These are phyloP conservation scores for Brotula barbata DNA, from an alignment of 2,797 vertebrate genomes.

Conservation along the genomic window DNA sequence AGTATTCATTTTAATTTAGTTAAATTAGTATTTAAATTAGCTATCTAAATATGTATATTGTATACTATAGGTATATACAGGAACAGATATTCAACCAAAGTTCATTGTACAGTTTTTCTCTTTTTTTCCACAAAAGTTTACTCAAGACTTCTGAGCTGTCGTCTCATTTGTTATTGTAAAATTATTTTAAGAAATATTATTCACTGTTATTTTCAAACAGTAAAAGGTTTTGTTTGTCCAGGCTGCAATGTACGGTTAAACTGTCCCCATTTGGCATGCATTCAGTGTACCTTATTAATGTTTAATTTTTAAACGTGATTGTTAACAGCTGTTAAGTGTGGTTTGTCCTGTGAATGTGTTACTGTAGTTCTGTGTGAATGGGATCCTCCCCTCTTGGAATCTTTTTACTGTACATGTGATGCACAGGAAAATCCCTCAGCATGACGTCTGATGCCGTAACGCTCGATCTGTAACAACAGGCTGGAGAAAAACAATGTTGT, in stretches of 20 bases:
- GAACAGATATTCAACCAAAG: slow-evolving; percentile 68
- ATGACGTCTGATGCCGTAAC: background rate
- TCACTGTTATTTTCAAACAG: slow-evolving; percentile 3
- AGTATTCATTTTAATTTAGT: slow-evolving; percentile 53
- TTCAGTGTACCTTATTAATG: background rate
- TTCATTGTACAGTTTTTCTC: slow-evolving; percentile 57
- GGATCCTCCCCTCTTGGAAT: background rate
- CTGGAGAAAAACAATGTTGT: background rate
- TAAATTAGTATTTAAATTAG: slow-evolving; percentile 74
- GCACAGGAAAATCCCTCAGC: slow-evolving; percentile 15
- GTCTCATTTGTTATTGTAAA: background rate
- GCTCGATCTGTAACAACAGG: background rate
- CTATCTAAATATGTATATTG: slow-evolving; percentile 69
- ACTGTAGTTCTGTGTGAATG: slow-evolving; percentile 15
- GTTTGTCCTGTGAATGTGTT: slow-evolving; percentile 11
- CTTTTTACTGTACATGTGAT: background rate
- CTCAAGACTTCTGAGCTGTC: slow-evolving; percentile 3
- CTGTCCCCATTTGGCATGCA: slow-evolving; percentile 33
- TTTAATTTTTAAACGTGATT: background rate
- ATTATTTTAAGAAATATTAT: slow-evolving; percentile 21
- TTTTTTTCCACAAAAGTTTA: slow-evolving; percentile 36
- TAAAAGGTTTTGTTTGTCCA: slow-evolving; percentile 3
- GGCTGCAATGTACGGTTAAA: slow-evolving; percentile 23
- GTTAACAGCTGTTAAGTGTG: background rate
- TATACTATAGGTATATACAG: slow-evolving; percentile 58